Evolutionary conservation across 2,888 invertebrate species (phyloP), one percentile per base, ranked within the genome.

Genomic region (Crocallis elinguaria): DNA sequence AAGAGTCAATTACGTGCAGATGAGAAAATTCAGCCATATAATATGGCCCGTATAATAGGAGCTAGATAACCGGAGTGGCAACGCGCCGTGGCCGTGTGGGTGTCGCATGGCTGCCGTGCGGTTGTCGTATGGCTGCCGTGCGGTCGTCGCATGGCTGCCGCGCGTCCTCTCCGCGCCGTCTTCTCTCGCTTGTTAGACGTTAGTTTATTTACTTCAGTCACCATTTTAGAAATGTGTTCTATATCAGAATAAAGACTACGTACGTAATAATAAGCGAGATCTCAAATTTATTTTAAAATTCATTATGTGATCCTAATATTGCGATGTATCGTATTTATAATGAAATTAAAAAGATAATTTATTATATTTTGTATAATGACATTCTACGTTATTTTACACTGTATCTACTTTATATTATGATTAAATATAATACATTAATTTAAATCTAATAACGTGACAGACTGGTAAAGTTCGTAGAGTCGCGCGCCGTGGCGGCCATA

Each of bases 391-490:
- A 86, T 79, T 90, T 90, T 88, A 90, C 88, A 90, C 87, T 86
- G 77, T 75, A 87, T 84, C 87, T 88, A 91, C 86, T 88, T 88
- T 89, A 86, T 88, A 90, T 86, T 83, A 80, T 86, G 83, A 77
- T 86, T 86, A 86, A 89, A 84, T 84, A 87, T 89, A 90, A 89
- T 89, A 87, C 57, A 90, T 91, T 90, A 90, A 89, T 90, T 90
- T 91, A 89, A 90, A 91, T 89, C 88, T 88, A 88, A 91, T 89
- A 88, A 90, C 83, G 87, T 88, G 87, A 89, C 91, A 90, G 91
- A 90, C 91, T 91, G 90, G 91, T 91, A 89, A 90, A 88, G 90
- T 91, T 90, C 86, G 89, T 90, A 91, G 90, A 88, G 90, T 90
- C 89, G 89, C n/a, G n/a, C n/a, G n/a, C 90, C 77, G 84, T 77